These are phyloP conservation scores for Ichneumoninae sp. DNA, from an alignment of 2,888 invertebrate species.

Conservation along the genomic window DNA sequence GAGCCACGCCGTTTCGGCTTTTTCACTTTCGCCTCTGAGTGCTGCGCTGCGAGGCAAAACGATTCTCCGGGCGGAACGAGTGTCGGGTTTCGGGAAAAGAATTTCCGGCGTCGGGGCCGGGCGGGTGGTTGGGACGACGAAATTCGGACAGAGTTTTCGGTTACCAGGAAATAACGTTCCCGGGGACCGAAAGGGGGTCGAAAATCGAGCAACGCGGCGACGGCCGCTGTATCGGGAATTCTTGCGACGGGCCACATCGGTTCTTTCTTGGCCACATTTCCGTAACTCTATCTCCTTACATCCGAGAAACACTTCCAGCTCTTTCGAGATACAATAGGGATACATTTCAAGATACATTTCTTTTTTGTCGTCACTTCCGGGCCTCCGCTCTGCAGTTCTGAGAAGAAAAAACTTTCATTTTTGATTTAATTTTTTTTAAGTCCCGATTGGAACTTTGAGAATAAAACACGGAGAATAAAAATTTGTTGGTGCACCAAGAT, in stretches of 20 bases:
- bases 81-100: conserved; percentile 32
- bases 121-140: not conserved
- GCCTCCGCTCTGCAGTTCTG: not conserved
- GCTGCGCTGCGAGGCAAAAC: conserved; percentile 6
- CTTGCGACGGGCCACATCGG: not conserved
- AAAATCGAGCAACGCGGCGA: conserved; percentile 11
- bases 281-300: conserved; percentile 11
- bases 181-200: not conserved
- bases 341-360: too few species aligned
- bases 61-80: conserved; percentile 15
- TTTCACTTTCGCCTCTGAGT: not conserved
- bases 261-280: not conserved
- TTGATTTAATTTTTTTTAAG: too few species aligned
- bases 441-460: too few species aligned
- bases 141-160: conserved; percentile 34
- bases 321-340: not conserved
- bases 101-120: conserved; percentile 4
- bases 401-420: not conserved
- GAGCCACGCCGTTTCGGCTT: not conserved
- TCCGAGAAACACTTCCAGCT: conserved; percentile 4
- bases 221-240: not conserved
- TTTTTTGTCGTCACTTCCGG: not conserved
- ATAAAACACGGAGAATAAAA: too few species aligned
- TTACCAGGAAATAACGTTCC: conserved; percentile 42
- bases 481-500: too few species aligned